These are phyloP conservation scores for Oligia fasciuncula DNA, from an alignment of 2,888 invertebrate genomes.

Conservation along the genomic window DNA sequence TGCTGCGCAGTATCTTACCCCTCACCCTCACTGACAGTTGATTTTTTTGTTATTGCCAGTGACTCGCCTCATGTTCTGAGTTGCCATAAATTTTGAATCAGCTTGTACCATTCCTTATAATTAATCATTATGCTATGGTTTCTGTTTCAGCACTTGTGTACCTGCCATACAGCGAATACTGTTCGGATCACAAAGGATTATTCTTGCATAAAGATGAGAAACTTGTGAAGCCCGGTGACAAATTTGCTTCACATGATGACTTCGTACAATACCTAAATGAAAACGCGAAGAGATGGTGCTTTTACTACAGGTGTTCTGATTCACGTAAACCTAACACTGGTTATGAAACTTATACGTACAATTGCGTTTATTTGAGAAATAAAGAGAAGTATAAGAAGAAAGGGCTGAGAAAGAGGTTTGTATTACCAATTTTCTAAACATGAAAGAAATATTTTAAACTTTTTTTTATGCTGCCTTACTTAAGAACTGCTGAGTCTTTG, in stretches of 20 bases:
- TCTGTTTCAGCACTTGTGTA: conserved; percentile 38
- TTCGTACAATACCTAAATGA: conserved; percentile 76
- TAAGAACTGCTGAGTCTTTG: background rate
- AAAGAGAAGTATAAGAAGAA: conserved; percentile 72
- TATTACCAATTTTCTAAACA: background rate
- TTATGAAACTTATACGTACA: conserved; percentile 70
- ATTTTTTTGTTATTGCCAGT: background rate
- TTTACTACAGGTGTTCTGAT: conserved; percentile 75
- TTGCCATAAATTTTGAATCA: background rate
- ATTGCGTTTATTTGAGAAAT: conserved; percentile 73
- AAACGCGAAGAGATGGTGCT: conserved; percentile 74
- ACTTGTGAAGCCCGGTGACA: conserved; percentile 74
- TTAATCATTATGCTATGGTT: background rate
- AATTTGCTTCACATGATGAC: conserved; percentile 70
- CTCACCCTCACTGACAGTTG: background rate
- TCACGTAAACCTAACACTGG: conserved; percentile 68
- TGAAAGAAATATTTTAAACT: too few species aligned
- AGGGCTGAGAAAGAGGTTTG: conserved; percentile 72
- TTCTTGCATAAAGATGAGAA: conserved; percentile 69
- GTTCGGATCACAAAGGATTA: conserved; percentile 68
- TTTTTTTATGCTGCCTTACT: background rate
- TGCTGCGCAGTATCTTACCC: background rate
- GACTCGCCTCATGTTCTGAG: background rate
- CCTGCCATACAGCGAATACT: conserved; percentile 60
- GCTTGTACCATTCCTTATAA: background rate